Percentiles rank a stretch among this genome's conserved stretches.
Conservation (phyloP, 1,140 invertebrate species). For the Drosophila orena region DNA sequence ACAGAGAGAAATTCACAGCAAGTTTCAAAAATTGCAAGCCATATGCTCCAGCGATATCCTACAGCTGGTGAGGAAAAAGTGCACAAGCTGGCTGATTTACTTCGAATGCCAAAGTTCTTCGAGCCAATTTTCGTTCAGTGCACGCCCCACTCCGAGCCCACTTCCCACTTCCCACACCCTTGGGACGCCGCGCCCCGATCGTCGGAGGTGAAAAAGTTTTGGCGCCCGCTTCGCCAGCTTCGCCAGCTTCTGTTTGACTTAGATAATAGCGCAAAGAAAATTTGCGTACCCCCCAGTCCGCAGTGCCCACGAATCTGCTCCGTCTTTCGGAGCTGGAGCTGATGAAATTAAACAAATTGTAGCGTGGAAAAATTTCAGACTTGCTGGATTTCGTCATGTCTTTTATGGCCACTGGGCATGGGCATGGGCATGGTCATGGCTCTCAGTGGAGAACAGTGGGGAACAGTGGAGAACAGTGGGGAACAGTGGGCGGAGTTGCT, state of each 20-base stretch:
- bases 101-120: too few relatives aligned
- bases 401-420: constrained; percentile 44
- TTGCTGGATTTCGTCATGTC: constrained; percentile 52
- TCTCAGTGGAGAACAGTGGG: background rate
- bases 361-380: constrained; percentile 73
- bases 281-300: constrained; percentile 33
- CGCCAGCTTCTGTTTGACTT: constrained; percentile 63
- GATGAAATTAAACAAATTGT: constrained; percentile 71
- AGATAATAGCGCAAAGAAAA: constrained; percentile 68
- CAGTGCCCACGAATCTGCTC: background rate
- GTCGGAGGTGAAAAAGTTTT: constrained; percentile 56
- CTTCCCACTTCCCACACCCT: constrained; percentile 6
- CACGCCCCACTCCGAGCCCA: background rate
- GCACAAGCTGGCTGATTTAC: too few relatives aligned
- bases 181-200: constrained; percentile 23
- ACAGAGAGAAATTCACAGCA: background rate
- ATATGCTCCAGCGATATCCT: constrained; percentile 1
- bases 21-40: too few relatives aligned
- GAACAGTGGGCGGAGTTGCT: constrained; percentile 10
- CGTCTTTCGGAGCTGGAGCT: constrained; percentile 32
- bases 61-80: constrained; percentile 1
- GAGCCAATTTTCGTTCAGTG: background rate
- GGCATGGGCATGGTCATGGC: constrained; percentile 32
- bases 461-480: constrained; percentile 10
- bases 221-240: constrained; percentile 14